Conservation (phyloP, 1,140 invertebrate genomes). For the Eueides isabella region DNA sequence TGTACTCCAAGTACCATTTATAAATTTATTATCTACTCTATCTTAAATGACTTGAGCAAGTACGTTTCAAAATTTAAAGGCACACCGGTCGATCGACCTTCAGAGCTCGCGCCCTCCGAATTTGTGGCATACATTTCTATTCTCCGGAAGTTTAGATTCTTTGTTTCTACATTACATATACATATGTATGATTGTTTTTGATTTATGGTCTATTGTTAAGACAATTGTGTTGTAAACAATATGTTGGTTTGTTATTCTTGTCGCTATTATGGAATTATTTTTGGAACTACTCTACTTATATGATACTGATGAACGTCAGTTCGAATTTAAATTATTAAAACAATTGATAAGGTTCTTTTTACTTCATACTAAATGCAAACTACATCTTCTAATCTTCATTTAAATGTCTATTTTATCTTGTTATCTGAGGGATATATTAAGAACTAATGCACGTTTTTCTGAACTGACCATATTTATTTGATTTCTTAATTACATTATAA, state of each 20-base stretch:
- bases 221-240: not conserved
- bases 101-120: conserved; percentile 18
- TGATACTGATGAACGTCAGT: not conserved
- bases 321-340: not conserved
- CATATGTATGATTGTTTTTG: not conserved
- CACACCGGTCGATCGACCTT: conserved; percentile 26
- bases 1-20: no score
- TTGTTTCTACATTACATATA: not conserved
- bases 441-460: no score
- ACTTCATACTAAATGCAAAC: no score
- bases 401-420: no score
- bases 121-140: conserved; percentile 20
- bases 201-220: not conserved
- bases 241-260: not conserved
- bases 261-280: not conserved
- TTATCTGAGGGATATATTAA: no score
- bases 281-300: not conserved
- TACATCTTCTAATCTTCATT: no score
- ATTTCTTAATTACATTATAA: no score
- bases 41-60: not conserved
- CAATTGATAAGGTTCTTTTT: no score
- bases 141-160: conserved; percentile 18
- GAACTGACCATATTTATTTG: no score
- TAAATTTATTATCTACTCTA: no score
- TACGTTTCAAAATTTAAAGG: not conserved